Percentiles rank a stretch among this genome's conserved stretches.
phyloP scores from a whole-genome alignment of 2,888 invertebrate species.

The Ochropleura plecta region DNA sequence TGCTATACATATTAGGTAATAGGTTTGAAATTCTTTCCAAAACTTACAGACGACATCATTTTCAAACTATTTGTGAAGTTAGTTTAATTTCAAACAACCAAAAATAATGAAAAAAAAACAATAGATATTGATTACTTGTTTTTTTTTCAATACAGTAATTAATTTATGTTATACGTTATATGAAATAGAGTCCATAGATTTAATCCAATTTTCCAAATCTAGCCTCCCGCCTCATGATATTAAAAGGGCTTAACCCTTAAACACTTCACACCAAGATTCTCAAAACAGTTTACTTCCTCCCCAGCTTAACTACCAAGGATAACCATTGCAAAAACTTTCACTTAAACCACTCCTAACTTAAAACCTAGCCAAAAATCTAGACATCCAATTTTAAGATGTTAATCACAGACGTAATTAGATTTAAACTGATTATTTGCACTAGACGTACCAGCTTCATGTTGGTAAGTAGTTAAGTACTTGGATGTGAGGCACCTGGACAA shows the following conservation, averaged over 20 bases:
- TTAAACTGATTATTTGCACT: constrained; percentile 28
- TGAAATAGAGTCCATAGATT: not conserved
- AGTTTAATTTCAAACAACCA: not conserved
- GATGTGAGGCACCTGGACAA: constrained; percentile 67
- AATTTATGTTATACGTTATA: not conserved
- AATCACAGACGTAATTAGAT: constrained; percentile 31
- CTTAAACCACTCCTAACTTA: constrained; percentile 25
- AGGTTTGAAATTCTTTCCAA: no score
- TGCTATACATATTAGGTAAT: no score
- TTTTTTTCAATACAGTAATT: no score
- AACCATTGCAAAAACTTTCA: constrained; percentile 31
- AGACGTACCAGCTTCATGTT: constrained; percentile 86
- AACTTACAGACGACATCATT: not conserved
- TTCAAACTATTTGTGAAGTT: not conserved
- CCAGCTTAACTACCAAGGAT: not conserved
- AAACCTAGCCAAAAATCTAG: constrained; percentile 10
- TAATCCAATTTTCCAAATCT: no score
- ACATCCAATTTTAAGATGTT: constrained; percentile 17
- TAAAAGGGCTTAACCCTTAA: not conserved
- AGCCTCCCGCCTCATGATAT: not conserved
- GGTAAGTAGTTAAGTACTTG: constrained; percentile 60
- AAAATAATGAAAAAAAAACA: no score
- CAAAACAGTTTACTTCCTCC: not conserved
- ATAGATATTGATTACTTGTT: no score
- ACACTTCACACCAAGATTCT: not conserved